These are phyloP conservation scores for Tragelaphus scriptus DNA, from an alignment of 2,113 vertebrate genomes.

Conservation along the genomic window DNA sequence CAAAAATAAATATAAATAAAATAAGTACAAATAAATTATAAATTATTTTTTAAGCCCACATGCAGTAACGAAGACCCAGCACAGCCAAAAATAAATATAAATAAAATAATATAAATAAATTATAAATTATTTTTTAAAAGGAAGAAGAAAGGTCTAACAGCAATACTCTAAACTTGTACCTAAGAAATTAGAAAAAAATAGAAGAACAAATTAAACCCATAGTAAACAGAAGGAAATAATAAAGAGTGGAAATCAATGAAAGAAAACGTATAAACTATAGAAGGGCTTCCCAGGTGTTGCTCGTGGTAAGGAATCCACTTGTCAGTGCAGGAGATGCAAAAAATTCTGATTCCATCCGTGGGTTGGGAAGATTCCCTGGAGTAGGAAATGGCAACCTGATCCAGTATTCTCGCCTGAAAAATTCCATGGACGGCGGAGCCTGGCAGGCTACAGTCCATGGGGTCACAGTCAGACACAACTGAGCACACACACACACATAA, in stretches of 20 bases:
- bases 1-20: not conserved
- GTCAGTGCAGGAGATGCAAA: not conserved
- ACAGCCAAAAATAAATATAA: not conserved
- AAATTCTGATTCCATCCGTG: not conserved
- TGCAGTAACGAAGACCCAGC: not conserved
- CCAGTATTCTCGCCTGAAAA: not conserved
- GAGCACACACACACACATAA: not conserved
- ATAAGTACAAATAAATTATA: not conserved
- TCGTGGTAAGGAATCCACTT: not conserved
- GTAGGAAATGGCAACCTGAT: not conserved
- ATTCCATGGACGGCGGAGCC: not conserved
- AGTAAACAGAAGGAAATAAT: not conserved
- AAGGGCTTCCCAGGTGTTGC: not conserved
- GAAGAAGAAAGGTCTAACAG: not conserved
- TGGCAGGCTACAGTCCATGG: not conserved
- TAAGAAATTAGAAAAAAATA: slow-evolving; percentile 2
- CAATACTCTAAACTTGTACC: not conserved
- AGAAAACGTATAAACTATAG: not conserved
- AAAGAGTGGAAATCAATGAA: not conserved
- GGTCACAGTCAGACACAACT: not conserved
- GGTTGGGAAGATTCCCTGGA: not conserved
- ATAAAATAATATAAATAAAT: not conserved
- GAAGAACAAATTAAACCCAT: not conserved
- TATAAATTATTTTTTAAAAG: not conserved
- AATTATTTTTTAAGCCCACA: not conserved